A percentile compares a stretch with the other conserved stretches of the same genome.
Evolutionary conservation across 2,888 invertebrate genomes (phyloP).

Genomic region (Flabesymbios commensalis): DNA sequence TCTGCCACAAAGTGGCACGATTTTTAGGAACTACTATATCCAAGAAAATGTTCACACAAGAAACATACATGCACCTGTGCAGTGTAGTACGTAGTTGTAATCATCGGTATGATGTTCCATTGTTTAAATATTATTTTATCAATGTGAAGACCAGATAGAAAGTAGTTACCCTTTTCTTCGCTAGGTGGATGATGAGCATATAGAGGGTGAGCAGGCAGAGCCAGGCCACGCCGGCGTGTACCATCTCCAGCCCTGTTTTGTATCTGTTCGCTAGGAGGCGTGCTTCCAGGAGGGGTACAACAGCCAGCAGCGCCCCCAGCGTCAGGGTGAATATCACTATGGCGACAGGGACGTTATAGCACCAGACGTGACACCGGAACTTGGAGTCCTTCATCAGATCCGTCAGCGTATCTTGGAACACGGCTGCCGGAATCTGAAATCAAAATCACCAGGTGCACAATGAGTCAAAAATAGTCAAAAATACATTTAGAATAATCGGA

Average conservation of each 20-base stretch:
- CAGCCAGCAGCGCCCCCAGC: conserved; percentile 23
- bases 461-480: too few relatives aligned
- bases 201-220: conserved; percentile 30
- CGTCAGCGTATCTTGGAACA: conserved; percentile 19
- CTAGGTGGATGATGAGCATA: conserved; percentile 27
- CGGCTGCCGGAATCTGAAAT: conserved; percentile 29
- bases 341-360: conserved; percentile 35
- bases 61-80: too few relatives aligned
- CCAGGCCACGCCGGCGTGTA: conserved; percentile 33
- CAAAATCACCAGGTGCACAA: too few relatives aligned
- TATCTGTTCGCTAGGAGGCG: conserved; percentile 4
- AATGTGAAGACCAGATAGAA: too few relatives aligned
- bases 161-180: conserved; percentile 30
- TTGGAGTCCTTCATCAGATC: conserved; percentile 27
- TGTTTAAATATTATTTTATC: too few relatives aligned
- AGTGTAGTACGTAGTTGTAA: too few relatives aligned
- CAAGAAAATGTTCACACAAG: too few relatives aligned
- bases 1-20: too few relatives aligned
- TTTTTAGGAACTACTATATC: too few relatives aligned
- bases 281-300: conserved; percentile 29
- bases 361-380: conserved; percentile 33
- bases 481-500: too few relatives aligned
- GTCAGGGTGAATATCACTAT: conserved; percentile 27
- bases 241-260: conserved; percentile 25
- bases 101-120: too few relatives aligned